Evolutionary conservation across 2,888 invertebrate species (phyloP).

Genomic region (Podotricha telesiphe): DNA sequence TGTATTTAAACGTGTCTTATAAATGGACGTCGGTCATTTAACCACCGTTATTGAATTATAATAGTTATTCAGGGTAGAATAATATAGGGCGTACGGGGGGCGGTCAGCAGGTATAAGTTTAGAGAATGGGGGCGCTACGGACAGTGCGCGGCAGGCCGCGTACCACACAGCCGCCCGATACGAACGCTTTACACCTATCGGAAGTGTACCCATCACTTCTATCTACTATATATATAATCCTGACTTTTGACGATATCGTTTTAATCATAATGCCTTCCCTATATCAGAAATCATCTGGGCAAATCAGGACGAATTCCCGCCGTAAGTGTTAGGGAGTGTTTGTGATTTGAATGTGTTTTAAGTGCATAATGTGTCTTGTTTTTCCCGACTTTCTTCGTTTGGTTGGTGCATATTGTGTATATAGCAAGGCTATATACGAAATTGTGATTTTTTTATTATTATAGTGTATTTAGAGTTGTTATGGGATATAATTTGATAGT

Average conservation of each 20-base stretch:
- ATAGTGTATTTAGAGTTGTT: too few relatives aligned
- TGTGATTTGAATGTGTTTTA: slow-evolving; percentile 1
- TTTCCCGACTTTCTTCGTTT: neutral
- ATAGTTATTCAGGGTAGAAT: slow-evolving; percentile 67
- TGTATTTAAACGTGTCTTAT: too few relatives aligned
- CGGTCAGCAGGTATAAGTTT: slow-evolving; percentile 74
- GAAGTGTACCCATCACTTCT: slow-evolving; percentile 54
- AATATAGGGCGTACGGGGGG: slow-evolving; percentile 57
- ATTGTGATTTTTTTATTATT: neutral
- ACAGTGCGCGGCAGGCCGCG: slow-evolving; percentile 78
- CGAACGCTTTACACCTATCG: slow-evolving; percentile 59
- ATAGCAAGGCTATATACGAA: neutral
- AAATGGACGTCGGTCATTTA: slow-evolving; percentile 41
- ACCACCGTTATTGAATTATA: slow-evolving; percentile 61
- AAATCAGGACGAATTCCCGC: slow-evolving; percentile 41
- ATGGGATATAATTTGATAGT: too few relatives aligned
- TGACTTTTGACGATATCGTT: slow-evolving; percentile 57
- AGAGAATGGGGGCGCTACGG: slow-evolving; percentile 64
- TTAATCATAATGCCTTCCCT: slow-evolving; percentile 68
- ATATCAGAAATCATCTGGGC: slow-evolving; percentile 64
- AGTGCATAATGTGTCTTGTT: neutral
- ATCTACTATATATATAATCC: slow-evolving; percentile 72
- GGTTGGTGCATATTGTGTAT: neutral
- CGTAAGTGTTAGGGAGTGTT: slow-evolving; percentile 61
- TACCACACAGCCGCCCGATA: slow-evolving; percentile 73